These are phyloP conservation scores for Elanus axillaris DNA, from an alignment of 2,113 vertebrate genomes.

Conservation along the genomic window DNA sequence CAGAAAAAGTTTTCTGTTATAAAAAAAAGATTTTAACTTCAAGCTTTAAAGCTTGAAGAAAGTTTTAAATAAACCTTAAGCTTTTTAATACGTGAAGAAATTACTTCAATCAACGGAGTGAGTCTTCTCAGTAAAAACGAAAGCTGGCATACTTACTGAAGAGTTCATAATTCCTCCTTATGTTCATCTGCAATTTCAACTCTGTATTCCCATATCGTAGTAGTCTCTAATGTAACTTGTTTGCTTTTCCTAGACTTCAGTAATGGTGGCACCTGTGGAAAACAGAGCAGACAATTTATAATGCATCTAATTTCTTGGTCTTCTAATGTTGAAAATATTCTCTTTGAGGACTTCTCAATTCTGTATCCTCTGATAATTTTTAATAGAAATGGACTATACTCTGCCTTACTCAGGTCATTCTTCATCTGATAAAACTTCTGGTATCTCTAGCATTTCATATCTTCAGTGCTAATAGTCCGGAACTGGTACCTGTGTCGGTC, in stretches of 20 bases:
- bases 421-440: conserved; percentile 54
- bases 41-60: neutral
- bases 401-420: conserved; percentile 56
- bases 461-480: conserved; percentile 45
- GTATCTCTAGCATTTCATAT: conserved; percentile 28
- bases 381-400: conserved; percentile 47
- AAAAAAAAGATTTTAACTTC: neutral
- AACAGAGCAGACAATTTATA: conserved; percentile 60
- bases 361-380: conserved; percentile 60
- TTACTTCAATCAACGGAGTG: neutral
- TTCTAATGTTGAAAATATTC: conserved; percentile 58
- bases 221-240: conserved; percentile 53
- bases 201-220: neutral
- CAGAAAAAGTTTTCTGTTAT: neutral
- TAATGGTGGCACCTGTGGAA: conserved; percentile 65
- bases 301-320: conserved; percentile 52
- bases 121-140: neutral
- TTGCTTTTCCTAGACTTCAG: conserved; percentile 67
- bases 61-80: neutral
- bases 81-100: neutral
- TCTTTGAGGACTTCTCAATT: conserved; percentile 64
- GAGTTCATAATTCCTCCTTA: neutral
- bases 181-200: conserved; percentile 17
- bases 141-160: neutral
- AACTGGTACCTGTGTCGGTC: conserved; percentile 20